phyloP scores from a whole-genome alignment of 2,888 invertebrate species.

The Zaprionus bogoriensis region DNA sequence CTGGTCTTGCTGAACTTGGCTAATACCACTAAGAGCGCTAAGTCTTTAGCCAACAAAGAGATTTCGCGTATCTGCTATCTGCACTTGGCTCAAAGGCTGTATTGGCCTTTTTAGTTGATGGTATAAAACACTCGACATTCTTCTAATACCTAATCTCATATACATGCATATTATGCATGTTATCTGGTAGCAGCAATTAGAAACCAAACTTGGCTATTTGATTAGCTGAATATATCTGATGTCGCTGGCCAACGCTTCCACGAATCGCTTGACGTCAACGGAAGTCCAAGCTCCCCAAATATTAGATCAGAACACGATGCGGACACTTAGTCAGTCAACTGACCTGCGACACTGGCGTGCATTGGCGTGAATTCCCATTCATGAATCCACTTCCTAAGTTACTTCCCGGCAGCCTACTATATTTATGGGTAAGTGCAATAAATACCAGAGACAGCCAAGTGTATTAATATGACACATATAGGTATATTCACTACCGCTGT shows the following conservation, averaged over 20 bases:
- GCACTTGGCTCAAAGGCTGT: neutral
- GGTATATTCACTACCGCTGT: slow-evolving; percentile 1
- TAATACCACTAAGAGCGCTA: too few species aligned
- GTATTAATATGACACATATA: slow-evolving; percentile 41
- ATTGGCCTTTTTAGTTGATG: neutral
- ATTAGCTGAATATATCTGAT: neutral
- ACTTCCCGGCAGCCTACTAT: slow-evolving; percentile 32
- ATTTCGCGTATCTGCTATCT: too few species aligned
- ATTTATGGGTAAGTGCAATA: slow-evolving; percentile 39
- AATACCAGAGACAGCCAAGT: slow-evolving; percentile 26
- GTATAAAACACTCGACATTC: neutral
- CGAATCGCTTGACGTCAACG: slow-evolving; percentile 24
- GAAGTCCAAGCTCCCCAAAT: slow-evolving; percentile 20
- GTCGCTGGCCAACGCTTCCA: neutral
- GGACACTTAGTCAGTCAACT: slow-evolving; percentile 31
- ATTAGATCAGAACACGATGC: slow-evolving; percentile 3
- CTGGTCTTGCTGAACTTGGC: too few species aligned
- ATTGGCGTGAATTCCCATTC: slow-evolving; percentile 26
- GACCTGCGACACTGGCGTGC: slow-evolving; percentile 31
- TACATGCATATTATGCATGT: neutral
- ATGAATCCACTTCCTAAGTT: slow-evolving; percentile 37
- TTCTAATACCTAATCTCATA: neutral
- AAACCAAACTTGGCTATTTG: neutral
- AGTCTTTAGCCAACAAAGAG: too few species aligned
- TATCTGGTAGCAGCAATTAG: neutral